A percentile compares a stretch with the other conserved stretches of the same genome.
phyloP scores from a whole-genome alignment of 1,140 invertebrate genomes.

The Choristoneura fumiferana region DNA sequence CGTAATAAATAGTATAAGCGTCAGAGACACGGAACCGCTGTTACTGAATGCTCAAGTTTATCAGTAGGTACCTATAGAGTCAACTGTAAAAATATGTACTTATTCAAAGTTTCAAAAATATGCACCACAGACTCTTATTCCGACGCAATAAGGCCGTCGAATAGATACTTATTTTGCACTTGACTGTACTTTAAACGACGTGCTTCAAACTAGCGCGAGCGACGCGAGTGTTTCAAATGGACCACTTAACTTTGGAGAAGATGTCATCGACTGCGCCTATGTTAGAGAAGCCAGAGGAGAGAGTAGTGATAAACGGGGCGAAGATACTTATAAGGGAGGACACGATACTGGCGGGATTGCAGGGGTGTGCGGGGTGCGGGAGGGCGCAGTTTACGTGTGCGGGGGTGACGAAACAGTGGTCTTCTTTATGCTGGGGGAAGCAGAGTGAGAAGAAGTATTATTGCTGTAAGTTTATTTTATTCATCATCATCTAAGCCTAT shows the following conservation, averaged over 20 bases:
- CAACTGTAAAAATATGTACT: too few relatives aligned
- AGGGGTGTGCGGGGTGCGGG: constrained; percentile 60
- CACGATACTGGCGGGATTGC: constrained; percentile 52
- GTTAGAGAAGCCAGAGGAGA: constrained; percentile 42
- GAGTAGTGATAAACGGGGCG: constrained; percentile 43
- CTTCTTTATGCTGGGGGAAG: constrained; percentile 63
- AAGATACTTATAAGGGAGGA: constrained; percentile 65
- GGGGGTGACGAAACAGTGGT: constrained; percentile 62
- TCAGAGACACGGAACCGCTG: too few relatives aligned
- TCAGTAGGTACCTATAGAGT: too few relatives aligned
- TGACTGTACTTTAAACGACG: too few relatives aligned
- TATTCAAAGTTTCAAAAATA: too few relatives aligned
- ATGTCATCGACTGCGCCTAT: constrained; percentile 45
- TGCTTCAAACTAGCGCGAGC: too few relatives aligned
- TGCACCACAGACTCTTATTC: too few relatives aligned
- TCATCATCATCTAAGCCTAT: too few relatives aligned
- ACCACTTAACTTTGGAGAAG: constrained; percentile 48
- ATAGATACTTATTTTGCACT: too few relatives aligned
- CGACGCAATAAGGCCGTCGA: too few relatives aligned
- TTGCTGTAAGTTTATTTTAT: constrained; percentile 48
- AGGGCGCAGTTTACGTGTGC: constrained; percentile 56
- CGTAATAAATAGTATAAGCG: too few relatives aligned
- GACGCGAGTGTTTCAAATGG: constrained; percentile 20
- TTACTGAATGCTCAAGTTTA: too few relatives aligned
- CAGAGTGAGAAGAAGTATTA: constrained; percentile 65